phyloP scores from a whole-genome alignment of 2,888 invertebrate species.

The Machimus rusticus region DNA sequence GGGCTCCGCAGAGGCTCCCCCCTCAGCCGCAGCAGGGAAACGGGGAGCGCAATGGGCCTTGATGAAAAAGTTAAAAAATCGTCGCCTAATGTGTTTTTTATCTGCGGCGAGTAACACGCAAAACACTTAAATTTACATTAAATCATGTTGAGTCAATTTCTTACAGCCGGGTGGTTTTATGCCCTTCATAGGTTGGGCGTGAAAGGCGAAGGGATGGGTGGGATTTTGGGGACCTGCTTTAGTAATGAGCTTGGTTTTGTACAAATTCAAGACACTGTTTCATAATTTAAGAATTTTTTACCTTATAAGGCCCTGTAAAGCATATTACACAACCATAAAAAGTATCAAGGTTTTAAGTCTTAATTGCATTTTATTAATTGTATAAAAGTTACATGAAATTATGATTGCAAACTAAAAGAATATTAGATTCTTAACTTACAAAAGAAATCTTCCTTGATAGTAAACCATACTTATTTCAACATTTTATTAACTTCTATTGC shows the following conservation, averaged over 20 bases:
- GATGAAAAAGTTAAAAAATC: slow-evolving; percentile 30
- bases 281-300: no score
- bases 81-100: slow-evolving; percentile 48
- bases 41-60: slow-evolving; percentile 11
- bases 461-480: no score
- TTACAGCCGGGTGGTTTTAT: slow-evolving; percentile 30
- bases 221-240: neutral
- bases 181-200: slow-evolving; percentile 15
- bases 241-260: neutral
- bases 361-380: no score
- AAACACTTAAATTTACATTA: slow-evolving; percentile 47
- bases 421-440: no score
- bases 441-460: no score
- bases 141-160: slow-evolving; percentile 40
- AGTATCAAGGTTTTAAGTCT: no score
- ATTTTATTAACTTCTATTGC: no score
- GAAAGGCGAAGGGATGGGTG: neutral
- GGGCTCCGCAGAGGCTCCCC: neutral
- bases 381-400: no score
- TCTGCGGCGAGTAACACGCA: slow-evolving; percentile 44
- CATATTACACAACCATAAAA: no score
- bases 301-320: no score
- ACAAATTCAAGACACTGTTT: neutral
- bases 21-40: neutral
- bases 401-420: no score